Base-by-base conservation (phyloP, 1,140 invertebrate species). In the Melipona quadrifasciata region DNA sequence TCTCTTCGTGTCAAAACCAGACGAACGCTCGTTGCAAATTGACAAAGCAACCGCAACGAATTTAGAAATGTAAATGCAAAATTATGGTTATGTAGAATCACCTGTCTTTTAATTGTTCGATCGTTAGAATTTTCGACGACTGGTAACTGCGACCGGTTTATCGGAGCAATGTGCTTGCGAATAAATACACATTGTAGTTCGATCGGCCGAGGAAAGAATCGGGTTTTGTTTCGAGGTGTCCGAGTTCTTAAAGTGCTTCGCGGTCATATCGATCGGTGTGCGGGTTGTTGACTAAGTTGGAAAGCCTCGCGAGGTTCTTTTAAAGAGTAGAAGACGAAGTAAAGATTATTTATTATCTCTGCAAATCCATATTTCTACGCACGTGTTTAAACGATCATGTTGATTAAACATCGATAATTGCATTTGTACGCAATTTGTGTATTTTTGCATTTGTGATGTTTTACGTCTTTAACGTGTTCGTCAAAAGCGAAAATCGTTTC, bases 71-170 rank as follows among this genome's bases (percentile, higher is more conserved):
- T 39, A 39, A 47, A 6, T 47, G 39, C 39, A 10, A 47, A 47
- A 47, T 47, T 31, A 31, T 31, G 1, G 31, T 31, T 47, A 8
- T 47, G 39, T 47, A 14, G 61, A 34, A 24, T 75, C 34, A 5
- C 0, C 12, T 12, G 39, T 19, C n/a, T 24, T 34, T 34, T 53
- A 34, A 51, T 79, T 55, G 21, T 5, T 31, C 27, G 61, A 2
- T 55, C 21, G 19, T 47, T 68, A 55, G 64, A 68, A 78, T 78
- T 67, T 78, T 53, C 61, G 76, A 78, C 19, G 75, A 39, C 24
- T 47, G n/a, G 64, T 12, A 61, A 21, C n/a, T 5, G n/a, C 27
- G n/a, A n/a, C n/a, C n/a, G 53, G 27, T 53, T 67, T 78, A 78
- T 55, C 61, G 76, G 19, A 19, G 39, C 1, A 8, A 67, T 11